These are phyloP conservation scores for Peromyscus californicus DNA, from an alignment of 2,113 vertebrate genomes.

Conservation along the genomic window DNA sequence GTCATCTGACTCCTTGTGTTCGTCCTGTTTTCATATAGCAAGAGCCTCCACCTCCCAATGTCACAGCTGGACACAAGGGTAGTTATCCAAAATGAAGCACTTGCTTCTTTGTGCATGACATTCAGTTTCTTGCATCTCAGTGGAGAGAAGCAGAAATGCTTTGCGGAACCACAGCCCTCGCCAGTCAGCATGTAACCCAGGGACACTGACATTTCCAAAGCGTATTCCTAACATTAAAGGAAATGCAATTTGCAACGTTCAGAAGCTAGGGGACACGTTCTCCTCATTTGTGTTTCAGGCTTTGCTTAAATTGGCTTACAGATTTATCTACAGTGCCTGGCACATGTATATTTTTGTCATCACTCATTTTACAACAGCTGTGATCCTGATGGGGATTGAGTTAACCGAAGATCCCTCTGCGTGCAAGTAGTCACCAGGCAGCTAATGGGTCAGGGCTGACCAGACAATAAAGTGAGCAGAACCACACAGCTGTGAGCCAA, in stretches of 20 bases:
- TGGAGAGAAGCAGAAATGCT: slow-evolving; percentile 19
- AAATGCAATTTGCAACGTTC: slow-evolving; percentile 17
- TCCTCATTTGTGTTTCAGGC: slow-evolving; percentile 65
- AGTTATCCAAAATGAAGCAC: background rate
- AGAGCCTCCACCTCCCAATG: background rate
- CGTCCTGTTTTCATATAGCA: background rate
- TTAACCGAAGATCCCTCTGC: slow-evolving; percentile 73
- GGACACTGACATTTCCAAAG: background rate
- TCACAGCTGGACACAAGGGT: background rate
- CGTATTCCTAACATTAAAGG: background rate
- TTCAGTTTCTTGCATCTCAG: slow-evolving; percentile 49
- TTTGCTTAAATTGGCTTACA: slow-evolving; percentile 77
- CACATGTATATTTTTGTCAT: slow-evolving; percentile 84
- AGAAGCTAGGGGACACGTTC: slow-evolving; percentile 41
- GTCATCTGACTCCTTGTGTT: background rate
- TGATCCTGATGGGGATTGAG: slow-evolving; percentile 81
- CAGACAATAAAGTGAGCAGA: slow-evolving; percentile 67
- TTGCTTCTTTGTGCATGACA: slow-evolving; percentile 5
- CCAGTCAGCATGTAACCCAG: background rate
- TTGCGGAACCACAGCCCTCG: background rate
- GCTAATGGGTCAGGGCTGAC: slow-evolving; percentile 72
- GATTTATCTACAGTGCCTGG: slow-evolving; percentile 77
- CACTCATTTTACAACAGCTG: slow-evolving; percentile 84
- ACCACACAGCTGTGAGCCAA: slow-evolving; percentile 78
- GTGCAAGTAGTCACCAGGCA: slow-evolving; percentile 78